Evolutionary conservation across 2,888 invertebrate genomes (phyloP).

Genomic region (Rotaria sp.): DNA sequence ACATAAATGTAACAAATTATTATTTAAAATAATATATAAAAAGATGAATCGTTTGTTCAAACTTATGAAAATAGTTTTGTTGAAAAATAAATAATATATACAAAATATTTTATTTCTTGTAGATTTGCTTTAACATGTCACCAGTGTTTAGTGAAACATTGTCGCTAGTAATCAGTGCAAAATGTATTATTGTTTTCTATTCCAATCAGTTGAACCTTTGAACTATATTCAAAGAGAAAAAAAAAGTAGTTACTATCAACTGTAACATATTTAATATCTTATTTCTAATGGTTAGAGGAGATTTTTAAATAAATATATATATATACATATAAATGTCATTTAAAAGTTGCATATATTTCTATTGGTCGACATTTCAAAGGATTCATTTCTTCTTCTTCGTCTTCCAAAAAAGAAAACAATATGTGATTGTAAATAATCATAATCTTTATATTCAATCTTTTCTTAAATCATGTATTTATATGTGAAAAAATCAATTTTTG

Average conservation of each 20-base stretch:
- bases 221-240: too few species aligned
- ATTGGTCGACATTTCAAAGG: conserved; percentile 1
- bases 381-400: background rate
- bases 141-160: background rate
- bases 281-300: background rate
- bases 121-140: too few species aligned
- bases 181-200: background rate
- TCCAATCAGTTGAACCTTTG: too few species aligned
- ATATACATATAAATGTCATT: background rate
- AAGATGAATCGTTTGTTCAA: too few species aligned
- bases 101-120: too few species aligned
- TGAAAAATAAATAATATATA: too few species aligned
- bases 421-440: background rate
- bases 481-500: background rate
- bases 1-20: too few species aligned
- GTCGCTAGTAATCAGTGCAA: background rate
- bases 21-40: too few species aligned
- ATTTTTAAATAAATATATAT: background rate
- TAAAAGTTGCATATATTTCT: background rate
- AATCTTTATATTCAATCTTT: background rate
- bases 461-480: background rate
- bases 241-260: background rate
- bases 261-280: background rate
- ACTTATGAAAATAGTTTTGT: too few species aligned
- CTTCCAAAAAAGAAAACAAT: conserved; percentile 7